These are phyloP conservation scores for Erethizon dorsatum DNA, from an alignment of 2,797 vertebrate genomes.

Conservation along the genomic window DNA sequence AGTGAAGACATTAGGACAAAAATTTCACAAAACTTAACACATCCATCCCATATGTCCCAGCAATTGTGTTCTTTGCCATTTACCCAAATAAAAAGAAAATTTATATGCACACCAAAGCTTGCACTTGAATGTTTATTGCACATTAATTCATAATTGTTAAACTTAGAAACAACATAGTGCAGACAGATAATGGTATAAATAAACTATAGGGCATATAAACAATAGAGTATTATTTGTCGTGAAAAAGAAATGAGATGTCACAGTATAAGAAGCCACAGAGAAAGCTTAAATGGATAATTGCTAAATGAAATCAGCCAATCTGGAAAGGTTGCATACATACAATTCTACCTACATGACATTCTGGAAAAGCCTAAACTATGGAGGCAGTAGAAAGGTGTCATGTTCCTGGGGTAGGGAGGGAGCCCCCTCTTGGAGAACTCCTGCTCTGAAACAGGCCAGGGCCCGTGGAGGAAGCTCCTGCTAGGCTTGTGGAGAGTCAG, in stretches of 20 bases:
- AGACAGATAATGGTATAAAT: not conserved
- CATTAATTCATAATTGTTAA: not conserved
- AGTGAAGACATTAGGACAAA: not conserved
- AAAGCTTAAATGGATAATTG: not conserved
- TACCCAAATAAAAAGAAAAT: not conserved
- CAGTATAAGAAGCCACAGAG: no score
- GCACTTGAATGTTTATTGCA: not conserved
- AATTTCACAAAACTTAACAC: not conserved
- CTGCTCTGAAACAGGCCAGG: slow-evolving; percentile 31
- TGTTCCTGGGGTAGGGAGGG: no score
- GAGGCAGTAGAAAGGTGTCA: not conserved
- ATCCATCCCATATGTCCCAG: no score
- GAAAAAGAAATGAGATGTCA: not conserved
- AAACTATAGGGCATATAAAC: not conserved
- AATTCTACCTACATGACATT: not conserved
- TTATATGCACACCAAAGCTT: not conserved
- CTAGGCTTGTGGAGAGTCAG: slow-evolving; percentile 34
- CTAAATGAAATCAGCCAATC: not conserved
- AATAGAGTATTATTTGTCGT: not conserved
- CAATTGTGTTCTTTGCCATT: not conserved
- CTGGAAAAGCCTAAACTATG: not conserved
- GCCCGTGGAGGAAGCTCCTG: slow-evolving; percentile 45
- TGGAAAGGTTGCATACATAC: not conserved
- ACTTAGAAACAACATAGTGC: not conserved
- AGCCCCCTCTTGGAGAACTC: not conserved